A percentile compares a stretch with the other conserved stretches of the same genome.
Evolutionary conservation across 2,797 vertebrate genomes (phyloP).

Genomic region (Notolabrus celidotus): DNA sequence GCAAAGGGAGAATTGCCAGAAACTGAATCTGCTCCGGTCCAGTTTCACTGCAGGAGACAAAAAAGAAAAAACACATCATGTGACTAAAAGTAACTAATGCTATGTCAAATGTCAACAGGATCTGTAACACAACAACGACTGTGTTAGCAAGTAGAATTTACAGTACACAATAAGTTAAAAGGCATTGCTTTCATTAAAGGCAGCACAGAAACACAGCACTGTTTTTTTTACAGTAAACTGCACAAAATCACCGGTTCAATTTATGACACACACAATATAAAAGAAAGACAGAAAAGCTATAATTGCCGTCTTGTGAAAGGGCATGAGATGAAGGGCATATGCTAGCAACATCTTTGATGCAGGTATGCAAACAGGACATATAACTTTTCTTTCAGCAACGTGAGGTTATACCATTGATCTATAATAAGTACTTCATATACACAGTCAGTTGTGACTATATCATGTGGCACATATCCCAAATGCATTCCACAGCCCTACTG

Average conservation of each 20-base stretch:
- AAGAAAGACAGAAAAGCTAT: too few relatives aligned
- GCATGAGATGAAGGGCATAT: conserved; percentile 1
- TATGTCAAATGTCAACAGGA: conserved; percentile 58
- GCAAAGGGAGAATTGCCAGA: conserved; percentile 40
- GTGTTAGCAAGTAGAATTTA: conserved; percentile 45
- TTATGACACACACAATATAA: not conserved
- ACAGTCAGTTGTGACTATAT: not conserved
- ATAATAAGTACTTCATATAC: not conserved
- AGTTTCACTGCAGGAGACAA: conserved; percentile 76
- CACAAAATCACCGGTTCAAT: conserved; percentile 11
- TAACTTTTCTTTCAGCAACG: not conserved
- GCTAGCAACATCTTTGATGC: not conserved
- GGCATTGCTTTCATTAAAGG: conserved; percentile 14
- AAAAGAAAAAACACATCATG: conserved; percentile 26
- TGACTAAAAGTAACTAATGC: conserved; percentile 46
- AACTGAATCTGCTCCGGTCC: conserved; percentile 49
- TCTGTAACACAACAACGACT: conserved; percentile 12
- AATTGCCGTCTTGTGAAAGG: conserved; percentile 1
- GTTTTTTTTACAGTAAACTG: not conserved
- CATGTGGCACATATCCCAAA: conserved; percentile 10
- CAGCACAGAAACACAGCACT: not conserved
- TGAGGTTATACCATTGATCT: not conserved
- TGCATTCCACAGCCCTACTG: not conserved
- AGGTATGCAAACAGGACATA: not conserved
- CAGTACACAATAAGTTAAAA: conserved; percentile 42